phyloP scores from a whole-genome alignment of 2,113 vertebrate species.

The Fulmarus glacialis region DNA sequence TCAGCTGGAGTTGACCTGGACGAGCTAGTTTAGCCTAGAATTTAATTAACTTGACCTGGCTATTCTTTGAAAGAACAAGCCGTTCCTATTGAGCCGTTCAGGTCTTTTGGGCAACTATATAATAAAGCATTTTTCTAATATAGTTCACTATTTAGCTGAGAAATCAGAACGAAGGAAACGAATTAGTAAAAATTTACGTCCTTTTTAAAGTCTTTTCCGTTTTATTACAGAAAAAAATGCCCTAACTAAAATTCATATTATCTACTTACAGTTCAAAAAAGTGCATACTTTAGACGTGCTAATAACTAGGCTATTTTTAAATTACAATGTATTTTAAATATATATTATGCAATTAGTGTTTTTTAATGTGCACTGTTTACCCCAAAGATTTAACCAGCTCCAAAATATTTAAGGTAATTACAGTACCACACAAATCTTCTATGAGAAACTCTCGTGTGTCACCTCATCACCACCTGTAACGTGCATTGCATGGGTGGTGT shows the following conservation, averaged over 20 bases:
- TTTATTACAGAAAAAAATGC: background rate
- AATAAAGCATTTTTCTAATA: conserved; percentile 1
- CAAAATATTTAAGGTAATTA: background rate
- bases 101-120: background rate
- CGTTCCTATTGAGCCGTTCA: background rate
- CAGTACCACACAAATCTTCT: background rate
- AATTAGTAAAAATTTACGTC: conserved; percentile 35
- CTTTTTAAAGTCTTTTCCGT: background rate
- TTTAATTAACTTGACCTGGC: background rate
- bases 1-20: background rate
- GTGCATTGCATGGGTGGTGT: too few species aligned
- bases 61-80: conserved; percentile 17
- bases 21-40: background rate
- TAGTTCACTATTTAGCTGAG: conserved; percentile 40
- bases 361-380: conserved; percentile 5
- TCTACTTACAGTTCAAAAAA: conserved; percentile 45
- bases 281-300: conserved; percentile 42
- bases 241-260: conserved; percentile 47
- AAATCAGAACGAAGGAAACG: conserved; percentile 44
- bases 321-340: conserved; percentile 31
- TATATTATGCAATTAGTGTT: conserved; percentile 5
- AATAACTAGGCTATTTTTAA: conserved; percentile 26
- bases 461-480: background rate
- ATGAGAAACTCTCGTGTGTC: background rate
- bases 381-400: background rate